Evolutionary conservation across 2,797 vertebrate genomes (phyloP).

Genomic region (Myotis pilosus): DNA sequence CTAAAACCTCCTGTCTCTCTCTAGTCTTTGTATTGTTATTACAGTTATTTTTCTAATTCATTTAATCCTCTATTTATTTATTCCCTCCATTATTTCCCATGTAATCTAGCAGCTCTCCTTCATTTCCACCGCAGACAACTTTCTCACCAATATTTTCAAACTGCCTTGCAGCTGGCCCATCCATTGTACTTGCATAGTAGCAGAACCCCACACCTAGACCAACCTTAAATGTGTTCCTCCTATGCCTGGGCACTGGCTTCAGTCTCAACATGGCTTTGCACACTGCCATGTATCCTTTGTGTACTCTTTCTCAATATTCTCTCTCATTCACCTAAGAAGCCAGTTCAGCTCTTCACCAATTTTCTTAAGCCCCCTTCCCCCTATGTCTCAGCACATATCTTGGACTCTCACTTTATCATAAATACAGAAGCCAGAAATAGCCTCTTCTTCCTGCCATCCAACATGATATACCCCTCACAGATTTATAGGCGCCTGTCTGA

Average conservation of each 20-base stretch:
- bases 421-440: not conserved
- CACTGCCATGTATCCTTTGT: not conserved
- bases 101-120: not conserved
- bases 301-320: not conserved
- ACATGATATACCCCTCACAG: not conserved
- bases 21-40: not conserved
- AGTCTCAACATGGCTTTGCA: not conserved
- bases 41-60: not conserved
- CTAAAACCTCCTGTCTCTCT: not conserved
- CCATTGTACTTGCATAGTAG: not conserved
- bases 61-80: not conserved
- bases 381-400: not conserved
- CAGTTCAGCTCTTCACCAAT: not conserved
- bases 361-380: not conserved
- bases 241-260: not conserved
- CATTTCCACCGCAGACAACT: not conserved
- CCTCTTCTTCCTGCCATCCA: not conserved
- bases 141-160: slow-evolving; percentile 7
- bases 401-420: not conserved
- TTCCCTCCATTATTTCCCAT: not conserved
- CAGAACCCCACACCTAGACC: not conserved
- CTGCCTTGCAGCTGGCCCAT: not conserved
- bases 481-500: not conserved
- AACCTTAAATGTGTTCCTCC: not conserved
- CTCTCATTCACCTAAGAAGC: not conserved